phyloP scores from a whole-genome alignment of 2,797 vertebrate genomes.

The Caiman crocodilus region DNA sequence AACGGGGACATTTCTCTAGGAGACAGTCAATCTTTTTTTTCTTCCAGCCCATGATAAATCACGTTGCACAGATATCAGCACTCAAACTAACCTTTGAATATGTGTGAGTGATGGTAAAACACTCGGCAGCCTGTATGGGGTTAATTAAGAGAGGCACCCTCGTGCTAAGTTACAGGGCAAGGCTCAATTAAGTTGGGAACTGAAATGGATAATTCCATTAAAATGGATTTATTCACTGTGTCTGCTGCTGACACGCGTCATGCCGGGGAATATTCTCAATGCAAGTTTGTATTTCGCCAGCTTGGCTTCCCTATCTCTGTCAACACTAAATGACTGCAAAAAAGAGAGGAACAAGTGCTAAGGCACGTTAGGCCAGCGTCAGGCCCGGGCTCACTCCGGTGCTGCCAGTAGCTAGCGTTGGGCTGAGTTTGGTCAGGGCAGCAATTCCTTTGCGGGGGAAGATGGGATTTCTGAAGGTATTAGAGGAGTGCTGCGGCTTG shows the following conservation, averaged over 20 bases:
- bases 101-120: background rate
- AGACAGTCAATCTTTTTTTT: background rate
- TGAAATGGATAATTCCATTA: constrained; percentile 73
- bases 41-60: background rate
- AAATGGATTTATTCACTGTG: constrained; percentile 40
- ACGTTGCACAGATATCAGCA: fast-evolving
- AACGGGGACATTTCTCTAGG: background rate
- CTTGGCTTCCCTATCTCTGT: background rate
- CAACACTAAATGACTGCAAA: fast-evolving
- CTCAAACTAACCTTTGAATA: background rate
- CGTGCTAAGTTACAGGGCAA: constrained; percentile 45
- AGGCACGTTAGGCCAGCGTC: fast-evolving
- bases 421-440: background rate
- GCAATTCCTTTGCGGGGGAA: background rate
- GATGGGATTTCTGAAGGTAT: background rate
- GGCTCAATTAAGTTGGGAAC: constrained; percentile 55
- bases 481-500: too few species aligned
- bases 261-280: constrained; percentile 37
- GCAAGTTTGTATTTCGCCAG: constrained; percentile 3
- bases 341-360: fast-evolving
- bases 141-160: constrained; percentile 55
- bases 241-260: background rate
- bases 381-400: background rate
- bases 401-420: background rate
- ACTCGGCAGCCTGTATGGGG: constrained; percentile 30